Evolutionary conservation across 1,140 invertebrate species (phyloP).

Genomic region (Tetranychus cinnabarinus): DNA sequence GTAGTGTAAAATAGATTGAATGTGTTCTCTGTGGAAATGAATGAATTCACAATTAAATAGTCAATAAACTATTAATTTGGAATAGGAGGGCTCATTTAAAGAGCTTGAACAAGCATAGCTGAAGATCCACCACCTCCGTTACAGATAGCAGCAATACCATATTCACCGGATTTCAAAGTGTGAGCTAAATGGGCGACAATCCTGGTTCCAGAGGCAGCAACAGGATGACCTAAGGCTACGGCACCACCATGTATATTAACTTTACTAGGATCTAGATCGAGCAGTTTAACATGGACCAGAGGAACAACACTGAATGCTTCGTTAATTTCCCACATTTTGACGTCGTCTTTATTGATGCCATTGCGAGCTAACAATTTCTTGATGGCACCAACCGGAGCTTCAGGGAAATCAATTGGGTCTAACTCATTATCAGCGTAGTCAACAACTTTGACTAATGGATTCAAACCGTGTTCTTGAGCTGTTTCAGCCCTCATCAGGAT

Average conservation of each 20-base stretch:
- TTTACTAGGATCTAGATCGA: constrained; percentile 64
- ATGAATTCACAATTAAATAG: too few species aligned
- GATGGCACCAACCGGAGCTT: constrained; percentile 72
- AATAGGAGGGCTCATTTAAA: constrained; percentile 27
- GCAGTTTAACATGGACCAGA: constrained; percentile 67
- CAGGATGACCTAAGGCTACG: constrained; percentile 94
- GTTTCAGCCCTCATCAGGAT: constrained; percentile 54
- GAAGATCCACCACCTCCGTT: constrained; percentile 91
- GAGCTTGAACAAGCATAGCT: constrained; percentile 67
- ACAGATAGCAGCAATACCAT: constrained; percentile 86
- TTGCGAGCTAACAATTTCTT: constrained; percentile 52
- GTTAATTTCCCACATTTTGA: constrained; percentile 91
- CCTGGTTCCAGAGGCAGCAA: constrained; percentile 91
- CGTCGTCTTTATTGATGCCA: constrained; percentile 58
- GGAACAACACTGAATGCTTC: constrained; percentile 95
- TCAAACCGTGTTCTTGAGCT: constrained; percentile 46
- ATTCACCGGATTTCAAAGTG: constrained; percentile 61
- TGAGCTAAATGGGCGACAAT: constrained; percentile 77
- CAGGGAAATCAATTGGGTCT: constrained; percentile 89
- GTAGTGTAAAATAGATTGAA: too few species aligned
- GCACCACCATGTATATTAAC: constrained; percentile 93
- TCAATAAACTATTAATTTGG: too few species aligned
- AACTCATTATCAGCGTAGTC: constrained; percentile 82
- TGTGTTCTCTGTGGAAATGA: too few species aligned
- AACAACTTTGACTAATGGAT: constrained; percentile 66